Percentiles rank a stretch among this genome's conserved stretches.
These are phyloP conservation scores for Lepidurus apus DNA, from an alignment of 1,140 invertebrate species.

Conservation along the genomic window DNA sequence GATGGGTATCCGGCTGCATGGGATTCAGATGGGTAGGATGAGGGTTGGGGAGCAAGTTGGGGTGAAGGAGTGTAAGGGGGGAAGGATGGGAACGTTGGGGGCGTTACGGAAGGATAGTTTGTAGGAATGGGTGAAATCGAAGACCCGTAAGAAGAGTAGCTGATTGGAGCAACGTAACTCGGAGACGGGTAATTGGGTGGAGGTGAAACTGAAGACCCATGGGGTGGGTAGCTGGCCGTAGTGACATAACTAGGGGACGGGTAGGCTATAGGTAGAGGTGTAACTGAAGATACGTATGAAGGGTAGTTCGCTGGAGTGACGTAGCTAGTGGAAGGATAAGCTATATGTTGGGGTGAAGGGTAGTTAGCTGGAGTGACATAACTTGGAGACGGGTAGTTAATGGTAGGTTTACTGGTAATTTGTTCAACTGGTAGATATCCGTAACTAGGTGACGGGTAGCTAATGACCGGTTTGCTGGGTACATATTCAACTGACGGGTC, in stretches of 20 bases:
- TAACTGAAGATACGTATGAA: not conserved
- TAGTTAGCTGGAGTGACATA: too few species aligned
- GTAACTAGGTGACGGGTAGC: constrained; percentile 1
- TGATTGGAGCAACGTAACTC: too few species aligned
- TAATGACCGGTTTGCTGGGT: constrained; percentile 1
- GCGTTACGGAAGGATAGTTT: too few species aligned
- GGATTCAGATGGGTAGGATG: not conserved
- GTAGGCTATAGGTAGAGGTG: too few species aligned
- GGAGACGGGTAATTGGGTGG: too few species aligned
- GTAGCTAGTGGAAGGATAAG: not conserved
- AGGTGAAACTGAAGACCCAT: not conserved
- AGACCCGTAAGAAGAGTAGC: too few species aligned
- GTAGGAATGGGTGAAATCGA: too few species aligned
- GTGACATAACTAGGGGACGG: not conserved
- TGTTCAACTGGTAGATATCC: not conserved
- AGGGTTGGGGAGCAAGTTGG: not conserved
- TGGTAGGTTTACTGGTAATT: too few species aligned
- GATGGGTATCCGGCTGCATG: not conserved
- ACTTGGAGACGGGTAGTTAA: too few species aligned
- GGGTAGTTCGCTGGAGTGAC: not conserved
- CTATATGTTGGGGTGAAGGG: too few species aligned
- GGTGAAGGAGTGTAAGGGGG: not conserved
- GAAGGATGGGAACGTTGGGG: too few species aligned
- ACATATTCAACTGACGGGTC: not conserved
- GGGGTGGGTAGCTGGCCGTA: not conserved